Conservation (phyloP, 2,113 vertebrate species). For the Asarcornis scutulata region DNA sequence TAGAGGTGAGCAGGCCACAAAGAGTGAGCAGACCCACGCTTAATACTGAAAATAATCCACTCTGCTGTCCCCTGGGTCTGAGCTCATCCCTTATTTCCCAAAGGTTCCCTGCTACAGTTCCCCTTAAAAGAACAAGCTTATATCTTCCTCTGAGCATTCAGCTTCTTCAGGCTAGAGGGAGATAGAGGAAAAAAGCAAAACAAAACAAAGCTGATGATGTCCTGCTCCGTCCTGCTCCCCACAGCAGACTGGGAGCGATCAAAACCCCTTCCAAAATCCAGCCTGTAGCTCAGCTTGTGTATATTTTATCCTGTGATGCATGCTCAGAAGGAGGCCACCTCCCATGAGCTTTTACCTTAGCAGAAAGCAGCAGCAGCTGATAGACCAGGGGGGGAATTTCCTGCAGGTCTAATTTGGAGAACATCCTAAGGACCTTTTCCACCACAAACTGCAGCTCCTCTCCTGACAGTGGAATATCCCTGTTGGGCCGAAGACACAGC, state of each 20-base stretch:
- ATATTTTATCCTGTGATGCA: not conserved
- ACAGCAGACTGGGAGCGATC: not conserved
- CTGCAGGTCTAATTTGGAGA: slow-evolving; percentile 90
- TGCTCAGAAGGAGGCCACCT: not conserved
- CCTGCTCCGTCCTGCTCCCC: not conserved
- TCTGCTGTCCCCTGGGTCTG: not conserved
- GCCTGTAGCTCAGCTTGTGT: not conserved
- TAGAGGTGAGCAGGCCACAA: not conserved
- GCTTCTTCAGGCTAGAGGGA: not conserved
- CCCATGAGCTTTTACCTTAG: slow-evolving; percentile 80
- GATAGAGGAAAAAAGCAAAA: not conserved
- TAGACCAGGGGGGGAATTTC: slow-evolving; percentile 95
- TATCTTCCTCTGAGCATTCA: not conserved
- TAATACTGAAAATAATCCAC: not conserved
- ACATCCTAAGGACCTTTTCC: slow-evolving; percentile 89
- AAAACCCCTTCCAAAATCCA: not conserved
- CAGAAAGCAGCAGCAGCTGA: slow-evolving; percentile 91
- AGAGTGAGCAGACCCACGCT: not conserved
- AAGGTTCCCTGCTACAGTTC: not conserved
- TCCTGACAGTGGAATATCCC: slow-evolving; percentile 87
- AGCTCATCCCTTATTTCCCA: not conserved
- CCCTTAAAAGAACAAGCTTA: not conserved
- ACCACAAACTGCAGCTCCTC: slow-evolving; percentile 92
- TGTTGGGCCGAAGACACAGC: slow-evolving; percentile 47
- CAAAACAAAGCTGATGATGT: not conserved